Base-by-base conservation (phyloP, 2,888 invertebrate species). In the Prostheceraeus crozeri region DNA sequence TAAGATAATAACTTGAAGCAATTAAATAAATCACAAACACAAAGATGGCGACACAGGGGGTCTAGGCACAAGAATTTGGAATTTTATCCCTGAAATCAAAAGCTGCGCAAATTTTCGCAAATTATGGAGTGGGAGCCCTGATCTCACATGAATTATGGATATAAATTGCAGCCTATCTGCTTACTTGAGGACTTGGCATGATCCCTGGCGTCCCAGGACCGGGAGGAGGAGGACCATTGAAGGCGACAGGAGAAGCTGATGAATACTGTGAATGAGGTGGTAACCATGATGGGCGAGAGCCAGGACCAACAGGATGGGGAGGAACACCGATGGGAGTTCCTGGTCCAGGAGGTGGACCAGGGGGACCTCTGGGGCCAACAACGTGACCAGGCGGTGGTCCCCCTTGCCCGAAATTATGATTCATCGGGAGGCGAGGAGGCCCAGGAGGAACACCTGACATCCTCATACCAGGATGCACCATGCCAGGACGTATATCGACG, bases 121-220 rank as follows among this genome's bases (percentile, higher is more conserved):
- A n/a, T n/a, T n/a, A n/a, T n/a, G n/a, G n/a, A n/a, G n/a, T n/a
- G n/a, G n/a, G n/a, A n/a, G n/a, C n/a, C n/a, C n/a, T n/a, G n/a
- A n/a, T n/a, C n/a, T n/a, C n/a, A n/a, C n/a, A n/a, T n/a, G n/a
- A n/a, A n/a, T n/a, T n/a, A n/a, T n/a, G n/a, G n/a, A n/a, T n/a
- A n/a, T n/a, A n/a, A n/a, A n/a, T n/a, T n/a, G n/a, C n/a, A n/a
- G n/a, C n/a, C n/a, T n/a, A n/a, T n/a, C n/a, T n/a, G n/a, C n/a
- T n/a, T n/a, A n/a, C 48, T 16, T 48, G 48, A 14, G 48, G 48
- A 48, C 48, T 48, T 4, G 48, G 48, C 48, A 48, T 48, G 19
- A 48, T 30, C 6, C 48, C 48, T 6, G 48, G 48, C 3, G 48
- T 48, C 10, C 48, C 48, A 19, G 48, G 48, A 8, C 48, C 48